Conservation (phyloP, 2,888 invertebrate genomes). For the Cyaniris semiargus region DNA sequence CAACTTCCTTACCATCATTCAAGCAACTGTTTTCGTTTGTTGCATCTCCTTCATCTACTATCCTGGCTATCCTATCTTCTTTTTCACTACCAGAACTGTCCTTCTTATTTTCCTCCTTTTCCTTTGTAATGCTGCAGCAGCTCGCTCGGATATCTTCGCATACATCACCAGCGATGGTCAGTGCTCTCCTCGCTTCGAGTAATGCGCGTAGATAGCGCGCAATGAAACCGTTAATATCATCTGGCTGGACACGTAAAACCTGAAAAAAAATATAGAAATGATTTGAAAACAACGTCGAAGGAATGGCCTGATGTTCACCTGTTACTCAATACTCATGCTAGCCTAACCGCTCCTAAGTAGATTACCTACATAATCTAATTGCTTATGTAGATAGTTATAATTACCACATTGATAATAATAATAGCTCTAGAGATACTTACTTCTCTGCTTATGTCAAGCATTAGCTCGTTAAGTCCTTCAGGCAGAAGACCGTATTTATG, state of each 20-base stretch:
- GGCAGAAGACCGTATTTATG: conserved; percentile 69
- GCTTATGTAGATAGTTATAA: not conserved
- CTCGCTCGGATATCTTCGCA: conserved; percentile 40
- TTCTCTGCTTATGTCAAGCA: conserved; percentile 87
- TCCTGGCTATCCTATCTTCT: not conserved
- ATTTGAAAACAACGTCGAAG: not conserved
- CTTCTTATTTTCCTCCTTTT: not conserved
- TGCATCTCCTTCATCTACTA: not conserved
- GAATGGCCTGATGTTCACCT: too few relatives aligned
- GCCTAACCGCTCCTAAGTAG: too few relatives aligned
- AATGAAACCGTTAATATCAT: conserved; percentile 83
- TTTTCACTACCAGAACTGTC: not conserved
- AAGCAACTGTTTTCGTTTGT: not conserved
- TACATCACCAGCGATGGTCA: conserved; percentile 54
- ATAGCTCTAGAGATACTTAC: conserved; percentile 53
- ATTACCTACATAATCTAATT: too few relatives aligned
- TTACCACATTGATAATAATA: not conserved
- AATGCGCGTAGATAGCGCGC: conserved; percentile 85
- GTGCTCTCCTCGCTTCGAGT: conserved; percentile 83
- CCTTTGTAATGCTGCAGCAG: not conserved
- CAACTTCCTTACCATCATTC: not conserved
- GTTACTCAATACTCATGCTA: too few relatives aligned
- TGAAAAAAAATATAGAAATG: conserved; percentile 44
- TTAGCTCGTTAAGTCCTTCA: conserved; percentile 84
- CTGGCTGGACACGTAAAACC: conserved; percentile 85